Evolutionary conservation across 2,888 invertebrate species (phyloP).

Genomic region (Carcina quercana): DNA sequence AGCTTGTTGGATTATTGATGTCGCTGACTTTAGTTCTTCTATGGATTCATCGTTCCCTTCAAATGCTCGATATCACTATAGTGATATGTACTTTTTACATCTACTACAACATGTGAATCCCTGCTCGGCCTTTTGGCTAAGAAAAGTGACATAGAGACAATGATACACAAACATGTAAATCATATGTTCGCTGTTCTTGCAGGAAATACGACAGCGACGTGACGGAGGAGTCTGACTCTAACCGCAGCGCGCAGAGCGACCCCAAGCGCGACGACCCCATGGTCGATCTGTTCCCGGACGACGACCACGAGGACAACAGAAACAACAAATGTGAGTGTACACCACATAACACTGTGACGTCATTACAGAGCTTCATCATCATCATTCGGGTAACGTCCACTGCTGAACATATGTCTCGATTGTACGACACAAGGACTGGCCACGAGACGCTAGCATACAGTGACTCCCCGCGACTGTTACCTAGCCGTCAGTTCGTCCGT

Average conservation of each 20-base stretch:
- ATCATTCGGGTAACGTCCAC: not conserved
- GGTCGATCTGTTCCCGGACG: slow-evolving; percentile 95
- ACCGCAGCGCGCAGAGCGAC: slow-evolving; percentile 54
- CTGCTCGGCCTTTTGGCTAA: too few relatives aligned
- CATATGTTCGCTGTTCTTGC: slow-evolving; percentile 12
- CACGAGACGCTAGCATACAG: not conserved
- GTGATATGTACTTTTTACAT: too few relatives aligned
- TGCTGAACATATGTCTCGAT: not conserved
- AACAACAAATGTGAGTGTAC: slow-evolving; percentile 81
- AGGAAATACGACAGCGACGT: slow-evolving; percentile 79
- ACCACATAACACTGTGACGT: not conserved
- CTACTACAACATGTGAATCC: too few relatives aligned
- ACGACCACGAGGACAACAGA: slow-evolving; percentile 92
- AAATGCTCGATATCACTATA: too few relatives aligned
- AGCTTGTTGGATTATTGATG: too few relatives aligned
- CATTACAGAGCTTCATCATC: too few relatives aligned
- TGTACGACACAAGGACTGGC: not conserved
- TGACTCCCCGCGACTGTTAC: too few relatives aligned
- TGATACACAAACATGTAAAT: too few relatives aligned
- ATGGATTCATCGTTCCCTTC: too few relatives aligned
- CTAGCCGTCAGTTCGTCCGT: too few relatives aligned
- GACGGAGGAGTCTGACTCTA: slow-evolving; percentile 73
- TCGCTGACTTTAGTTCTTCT: too few relatives aligned
- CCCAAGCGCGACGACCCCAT: slow-evolving; percentile 83
- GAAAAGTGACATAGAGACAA: too few relatives aligned